Conservation (phyloP, 2,797 vertebrate genomes). For the Forpus xanthops region DNA sequence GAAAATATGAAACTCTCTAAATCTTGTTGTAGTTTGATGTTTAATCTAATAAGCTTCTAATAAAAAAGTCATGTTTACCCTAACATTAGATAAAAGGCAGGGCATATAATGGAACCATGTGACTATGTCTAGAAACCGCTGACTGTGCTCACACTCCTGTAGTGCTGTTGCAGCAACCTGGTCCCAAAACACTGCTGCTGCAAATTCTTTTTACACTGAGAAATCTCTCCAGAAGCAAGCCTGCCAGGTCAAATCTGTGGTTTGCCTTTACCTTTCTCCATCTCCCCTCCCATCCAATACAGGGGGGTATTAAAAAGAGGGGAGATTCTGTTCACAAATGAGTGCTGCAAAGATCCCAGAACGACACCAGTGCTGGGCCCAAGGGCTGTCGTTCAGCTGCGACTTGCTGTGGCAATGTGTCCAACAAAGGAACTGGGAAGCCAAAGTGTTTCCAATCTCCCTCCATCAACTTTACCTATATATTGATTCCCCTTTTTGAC, state of each 20-base stretch:
- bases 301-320: neutral
- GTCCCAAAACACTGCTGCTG: neutral
- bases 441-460: neutral
- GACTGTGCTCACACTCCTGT: neutral
- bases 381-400: neutral
- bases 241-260: neutral
- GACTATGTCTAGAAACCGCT: neutral
- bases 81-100: neutral
- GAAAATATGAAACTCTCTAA: neutral
- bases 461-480: fast-evolving
- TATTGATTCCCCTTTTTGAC: neutral
- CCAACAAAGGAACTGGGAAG: neutral
- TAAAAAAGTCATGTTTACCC: neutral
- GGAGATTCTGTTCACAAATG: fast-evolving
- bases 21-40: neutral
- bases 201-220: neutral
- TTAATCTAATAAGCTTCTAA: neutral
- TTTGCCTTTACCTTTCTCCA: neutral
- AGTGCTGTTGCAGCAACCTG: neutral
- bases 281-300: fast-evolving
- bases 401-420: neutral
- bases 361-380: neutral
- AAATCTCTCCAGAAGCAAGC: neutral
- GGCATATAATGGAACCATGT: neutral
- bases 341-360: neutral